Evolutionary conservation across 2,888 invertebrate genomes (phyloP).

Genomic region (Hecatera dysodea): DNA sequence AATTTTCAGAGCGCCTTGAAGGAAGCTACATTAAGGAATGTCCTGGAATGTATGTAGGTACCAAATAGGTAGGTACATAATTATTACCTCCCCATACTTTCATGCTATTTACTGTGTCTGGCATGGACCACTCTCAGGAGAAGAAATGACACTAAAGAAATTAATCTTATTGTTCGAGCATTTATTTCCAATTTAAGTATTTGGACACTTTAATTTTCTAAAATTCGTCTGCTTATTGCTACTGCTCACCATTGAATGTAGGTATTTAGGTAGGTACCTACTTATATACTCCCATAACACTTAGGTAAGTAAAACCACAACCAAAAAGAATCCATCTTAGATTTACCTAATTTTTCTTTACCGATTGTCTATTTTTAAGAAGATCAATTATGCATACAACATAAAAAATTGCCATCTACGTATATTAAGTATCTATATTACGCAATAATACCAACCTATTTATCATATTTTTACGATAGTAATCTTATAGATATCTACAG

Average conservation of each 20-base stretch:
- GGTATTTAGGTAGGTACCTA: too few species aligned
- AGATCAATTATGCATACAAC: neutral
- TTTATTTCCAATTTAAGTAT: neutral
- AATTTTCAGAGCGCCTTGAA: neutral
- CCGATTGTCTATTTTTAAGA: slow-evolving; percentile 16
- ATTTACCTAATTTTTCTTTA: neutral
- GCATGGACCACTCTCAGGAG: too few species aligned
- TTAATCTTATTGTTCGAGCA: neutral
- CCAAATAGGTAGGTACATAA: too few species aligned
- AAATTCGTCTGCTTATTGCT: neutral
- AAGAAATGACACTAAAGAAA: neutral
- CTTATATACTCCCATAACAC: too few species aligned
- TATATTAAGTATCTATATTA: slow-evolving; percentile 18
- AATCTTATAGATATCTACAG: slow-evolving; percentile 22
- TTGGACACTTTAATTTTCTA: neutral
- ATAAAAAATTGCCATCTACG: neutral
- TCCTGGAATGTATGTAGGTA: too few species aligned
- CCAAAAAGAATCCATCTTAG: neutral
- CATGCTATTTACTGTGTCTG: too few species aligned
- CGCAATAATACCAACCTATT: slow-evolving; percentile 24
- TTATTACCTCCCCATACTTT: too few species aligned
- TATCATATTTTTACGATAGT: slow-evolving; percentile 30
- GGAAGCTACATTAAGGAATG: too few species aligned
- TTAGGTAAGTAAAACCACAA: slow-evolving; percentile 6
- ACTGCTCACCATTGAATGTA: neutral